Conservation (phyloP, 1,140 invertebrate genomes). For the Pectinophora gossypiella region DNA sequence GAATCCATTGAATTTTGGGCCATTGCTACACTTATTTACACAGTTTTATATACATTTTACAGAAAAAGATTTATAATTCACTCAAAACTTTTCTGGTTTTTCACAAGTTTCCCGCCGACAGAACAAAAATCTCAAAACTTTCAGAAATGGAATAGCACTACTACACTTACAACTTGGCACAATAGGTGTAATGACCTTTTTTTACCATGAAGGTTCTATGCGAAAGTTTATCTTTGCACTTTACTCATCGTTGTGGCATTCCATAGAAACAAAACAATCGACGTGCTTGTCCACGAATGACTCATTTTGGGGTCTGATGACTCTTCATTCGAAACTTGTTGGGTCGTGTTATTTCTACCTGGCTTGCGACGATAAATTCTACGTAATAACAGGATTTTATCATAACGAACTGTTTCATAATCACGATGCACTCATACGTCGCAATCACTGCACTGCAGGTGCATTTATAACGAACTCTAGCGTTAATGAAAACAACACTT, state of each 20-base stretch:
- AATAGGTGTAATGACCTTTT: no score
- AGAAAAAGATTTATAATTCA: no score
- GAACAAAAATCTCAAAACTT: no score
- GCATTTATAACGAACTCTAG: slow-evolving; percentile 54
- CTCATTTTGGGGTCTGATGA: slow-evolving; percentile 60
- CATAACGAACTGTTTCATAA: slow-evolving; percentile 41
- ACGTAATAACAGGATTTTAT: slow-evolving; percentile 45
- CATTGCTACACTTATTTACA: no score
- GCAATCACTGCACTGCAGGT: slow-evolving; percentile 60
- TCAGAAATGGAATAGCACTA: no score
- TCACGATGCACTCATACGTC: slow-evolving; percentile 32
- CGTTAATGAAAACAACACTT: slow-evolving; percentile 42
- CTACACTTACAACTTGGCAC: no score
- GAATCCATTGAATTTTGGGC: slow-evolving; percentile 66
- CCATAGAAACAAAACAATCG: slow-evolving; percentile 67
- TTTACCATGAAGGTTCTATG: no score
- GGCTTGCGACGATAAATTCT: slow-evolving; percentile 25
- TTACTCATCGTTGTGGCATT: slow-evolving; percentile 57
- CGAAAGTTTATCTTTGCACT: slow-evolving; percentile 13
- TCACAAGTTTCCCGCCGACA: no score
- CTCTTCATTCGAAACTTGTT: slow-evolving; percentile 32
- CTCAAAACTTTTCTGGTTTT: no score
- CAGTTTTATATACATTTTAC: no score
- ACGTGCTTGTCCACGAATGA: slow-evolving; percentile 54
- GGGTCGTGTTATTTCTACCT: slow-evolving; percentile 38